Evolutionary conservation across 2,888 invertebrate species (phyloP).

Genomic region (Agrotis puta): DNA sequence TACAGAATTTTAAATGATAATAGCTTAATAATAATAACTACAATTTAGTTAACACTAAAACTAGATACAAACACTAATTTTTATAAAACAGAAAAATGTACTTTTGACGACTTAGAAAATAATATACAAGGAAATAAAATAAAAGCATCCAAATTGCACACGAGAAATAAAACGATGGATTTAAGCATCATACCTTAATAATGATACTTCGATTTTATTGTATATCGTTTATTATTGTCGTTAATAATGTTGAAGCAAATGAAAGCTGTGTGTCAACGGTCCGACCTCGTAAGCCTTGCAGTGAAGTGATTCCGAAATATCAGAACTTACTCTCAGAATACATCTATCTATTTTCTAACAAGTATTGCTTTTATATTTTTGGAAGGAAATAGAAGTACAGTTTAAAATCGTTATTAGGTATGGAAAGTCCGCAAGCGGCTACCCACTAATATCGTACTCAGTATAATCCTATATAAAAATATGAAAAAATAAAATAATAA

Average conservation of each 20-base stretch:
- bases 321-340: constrained; percentile 19
- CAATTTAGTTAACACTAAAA: constrained; percentile 66
- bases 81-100: constrained; percentile 65
- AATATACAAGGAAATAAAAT: constrained; percentile 64
- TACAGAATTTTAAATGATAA: constrained; percentile 58
- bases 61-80: constrained; percentile 63
- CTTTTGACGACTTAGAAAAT: constrained; percentile 63
- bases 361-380: constrained; percentile 32
- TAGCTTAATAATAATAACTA: constrained; percentile 58
- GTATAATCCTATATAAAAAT: constrained; percentile 64
- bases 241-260: constrained; percentile 32
- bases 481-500: constrained; percentile 76
- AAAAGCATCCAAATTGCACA: constrained; percentile 71
- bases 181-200: constrained; percentile 62
- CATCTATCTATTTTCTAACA: constrained; percentile 14
- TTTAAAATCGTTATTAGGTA: constrained; percentile 57
- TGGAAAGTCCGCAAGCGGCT: constrained; percentile 64
- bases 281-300: constrained; percentile 29
- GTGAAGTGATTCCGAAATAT: constrained; percentile 10
- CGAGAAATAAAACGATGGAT: constrained; percentile 47
- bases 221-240: constrained; percentile 47
- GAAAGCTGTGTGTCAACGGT: constrained; percentile 34
- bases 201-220: constrained; percentile 39
- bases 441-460: constrained; percentile 64
- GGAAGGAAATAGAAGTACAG: constrained; percentile 26